A percentile compares a stretch with the other conserved stretches of the same genome.
Evolutionary conservation across 2,113 vertebrate genomes (phyloP).

Genomic region (rabbit (Oryctolagus cuniculus)): mOryCun1.1 NC_091440.1:14214001-14214500

Average conservation of each 20-base stretch:
- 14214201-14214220: neutral
- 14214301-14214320: rapidly evolving
- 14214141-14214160: neutral
- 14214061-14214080: neutral
- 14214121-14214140: neutral
- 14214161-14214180: neutral
- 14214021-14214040: neutral
- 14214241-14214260: neutral
- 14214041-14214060: neutral
- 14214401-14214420: neutral
- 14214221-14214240: too few species aligned
- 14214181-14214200: neutral
- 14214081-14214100: neutral
- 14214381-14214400: neutral
- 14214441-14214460: neutral
- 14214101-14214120: neutral
- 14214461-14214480: neutral
- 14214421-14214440: neutral
- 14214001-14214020: neutral
- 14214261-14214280: neutral
- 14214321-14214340: neutral
- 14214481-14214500: neutral
- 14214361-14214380: neutral
- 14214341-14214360: neutral
- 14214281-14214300: rapidly evolving